Conservation (phyloP, 2,888 invertebrate species). For the Macaria liturata region DNA sequence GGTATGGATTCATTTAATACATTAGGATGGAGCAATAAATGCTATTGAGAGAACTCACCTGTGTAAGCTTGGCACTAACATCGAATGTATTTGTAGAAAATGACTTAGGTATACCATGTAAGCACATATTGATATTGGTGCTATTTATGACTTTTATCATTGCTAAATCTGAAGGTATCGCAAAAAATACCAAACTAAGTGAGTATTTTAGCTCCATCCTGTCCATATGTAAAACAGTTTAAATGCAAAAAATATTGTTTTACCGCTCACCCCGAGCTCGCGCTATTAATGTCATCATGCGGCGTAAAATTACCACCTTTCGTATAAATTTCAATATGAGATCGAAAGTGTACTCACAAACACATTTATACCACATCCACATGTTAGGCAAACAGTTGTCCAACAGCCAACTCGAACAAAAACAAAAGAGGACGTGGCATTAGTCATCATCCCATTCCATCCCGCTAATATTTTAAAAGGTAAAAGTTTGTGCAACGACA, state of each 20-base stretch:
- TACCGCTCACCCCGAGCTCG: constrained; percentile 45
- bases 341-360: constrained; percentile 64
- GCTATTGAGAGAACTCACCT: constrained; percentile 38
- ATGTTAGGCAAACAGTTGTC: too few species aligned
- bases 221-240: constrained; percentile 61
- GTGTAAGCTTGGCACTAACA: constrained; percentile 32
- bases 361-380: constrained; percentile 42
- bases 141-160: too few species aligned
- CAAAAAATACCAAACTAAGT: too few species aligned
- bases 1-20: constrained; percentile 29
- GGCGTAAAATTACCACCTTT: constrained; percentile 77
- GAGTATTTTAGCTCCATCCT: constrained; percentile 27
- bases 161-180: too few species aligned
- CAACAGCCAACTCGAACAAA: too few species aligned
- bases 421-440: too few species aligned
- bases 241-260: constrained; percentile 67
- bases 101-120: too few species aligned
- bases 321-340: constrained; percentile 73
- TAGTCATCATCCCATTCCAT: too few species aligned
- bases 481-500: too few species aligned
- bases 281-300: constrained; percentile 74
- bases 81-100: too few species aligned
- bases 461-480: too few species aligned
- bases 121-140: too few species aligned
- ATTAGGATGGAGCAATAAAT: constrained; percentile 39